Base-by-base conservation (phyloP, 2,797 vertebrate species). In the Pseudotriccus pelzelni region DNA sequence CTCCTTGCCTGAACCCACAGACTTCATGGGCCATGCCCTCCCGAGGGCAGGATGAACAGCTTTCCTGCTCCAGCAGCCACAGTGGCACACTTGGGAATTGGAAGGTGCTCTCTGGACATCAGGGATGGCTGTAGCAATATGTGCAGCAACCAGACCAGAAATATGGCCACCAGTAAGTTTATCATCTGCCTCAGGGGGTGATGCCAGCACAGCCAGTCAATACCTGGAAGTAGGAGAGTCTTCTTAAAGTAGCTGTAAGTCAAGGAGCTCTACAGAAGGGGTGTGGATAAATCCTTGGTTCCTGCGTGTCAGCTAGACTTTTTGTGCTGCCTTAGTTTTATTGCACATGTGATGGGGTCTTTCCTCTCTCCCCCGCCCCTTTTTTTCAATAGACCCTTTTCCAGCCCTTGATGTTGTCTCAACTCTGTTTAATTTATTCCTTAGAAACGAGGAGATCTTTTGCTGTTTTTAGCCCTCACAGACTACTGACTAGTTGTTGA, bases 381-480 rank as follows among this genome's bases (percentile, higher is more conserved):
- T 3, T 66, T 87, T 70, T 82, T 84, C 39, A 66, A 20, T 6
- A 68, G 32, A 41, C 59, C 56, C 18, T 73, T 89, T 93, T 64
- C 66, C 58, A 81, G 24, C 66, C 79, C 69, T 75, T 59, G 53
- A 27, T 88, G 32, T 16, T 82, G 39, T 66, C 44, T 59, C 55
- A 47, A 14, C 36, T 93, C 76, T 80, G 80, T 90, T 84, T 82
- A 79, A 91, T 89, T 91, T 91, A 79, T 81, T 86, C 58, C 52
- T 49, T 62, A 74, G 63, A 67, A 73, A 75, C 8, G 37, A 93
- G 86, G 74, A 93, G 98, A 97, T 97, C 96, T 97, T 95, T 96
- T 96, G 91, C 95, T 89, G 84, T 2, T 88, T 95, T 91, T 82
- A 95, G 70, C 67, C 59, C 44, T 78, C 25, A 7, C 62, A 69